Percentiles rank a stretch among this genome's conserved stretches.
phyloP scores from a whole-genome alignment of 35 echinoderm and acorn worm species.

The Heliocidaris tuberculata region DNA sequence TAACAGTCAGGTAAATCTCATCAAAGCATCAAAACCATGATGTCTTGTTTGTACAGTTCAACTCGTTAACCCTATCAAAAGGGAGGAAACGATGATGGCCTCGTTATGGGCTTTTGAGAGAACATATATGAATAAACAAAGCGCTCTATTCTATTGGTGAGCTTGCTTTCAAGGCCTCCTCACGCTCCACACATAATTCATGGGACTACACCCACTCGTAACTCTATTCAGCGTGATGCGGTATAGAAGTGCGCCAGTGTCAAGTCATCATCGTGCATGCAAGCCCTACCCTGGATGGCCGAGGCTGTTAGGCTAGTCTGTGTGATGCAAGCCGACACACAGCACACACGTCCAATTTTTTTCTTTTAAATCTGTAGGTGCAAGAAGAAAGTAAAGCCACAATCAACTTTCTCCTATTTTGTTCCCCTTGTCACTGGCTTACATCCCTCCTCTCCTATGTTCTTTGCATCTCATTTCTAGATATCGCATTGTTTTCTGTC shows the following conservation, averaged over 20 bases:
- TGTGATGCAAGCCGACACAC: not conserved
- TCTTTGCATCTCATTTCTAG: not conserved
- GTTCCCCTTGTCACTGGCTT: not conserved
- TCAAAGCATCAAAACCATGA: not conserved
- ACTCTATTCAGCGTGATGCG: slow-evolving; percentile 15
- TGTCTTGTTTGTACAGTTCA: not conserved
- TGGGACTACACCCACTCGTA: slow-evolving; percentile 25
- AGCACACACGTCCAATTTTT: not conserved
- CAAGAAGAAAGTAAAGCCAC: not conserved
- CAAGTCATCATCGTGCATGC: not conserved
- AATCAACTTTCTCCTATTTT: not conserved
- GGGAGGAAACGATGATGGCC: not conserved
- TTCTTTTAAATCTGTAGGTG: not conserved
- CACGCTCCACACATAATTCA: slow-evolving; percentile 24
- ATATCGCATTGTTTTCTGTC: not conserved
- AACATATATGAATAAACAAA: slow-evolving; percentile 19
- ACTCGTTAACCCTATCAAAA: not conserved
- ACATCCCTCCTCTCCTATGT: not conserved
- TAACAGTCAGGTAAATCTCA: not conserved
- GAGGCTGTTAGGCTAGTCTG: not conserved
- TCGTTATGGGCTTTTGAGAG: not conserved
- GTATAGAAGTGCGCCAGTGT: not conserved
- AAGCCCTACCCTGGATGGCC: not conserved
- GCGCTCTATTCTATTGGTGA: not conserved
- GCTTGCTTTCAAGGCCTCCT: not conserved